phyloP scores from a whole-genome alignment of 2,888 invertebrate species.

The Cheilosia urbana region DNA sequence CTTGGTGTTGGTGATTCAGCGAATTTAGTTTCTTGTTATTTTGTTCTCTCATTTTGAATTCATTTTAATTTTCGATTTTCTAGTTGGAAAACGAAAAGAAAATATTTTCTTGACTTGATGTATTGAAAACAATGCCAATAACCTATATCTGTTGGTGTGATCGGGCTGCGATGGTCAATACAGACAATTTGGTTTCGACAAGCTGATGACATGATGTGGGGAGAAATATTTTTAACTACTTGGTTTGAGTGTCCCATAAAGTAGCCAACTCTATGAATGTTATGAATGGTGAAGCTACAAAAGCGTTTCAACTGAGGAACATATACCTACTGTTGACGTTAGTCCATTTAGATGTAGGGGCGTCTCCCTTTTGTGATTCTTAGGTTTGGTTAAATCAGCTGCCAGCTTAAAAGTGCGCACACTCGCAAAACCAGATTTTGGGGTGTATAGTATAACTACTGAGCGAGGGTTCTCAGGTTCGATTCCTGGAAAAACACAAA shows the following conservation, averaged over 20 bases:
- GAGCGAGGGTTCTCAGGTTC: no score
- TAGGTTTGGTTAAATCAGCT: no score
- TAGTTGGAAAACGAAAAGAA: background rate
- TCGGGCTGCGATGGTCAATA: background rate
- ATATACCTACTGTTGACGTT: no score
- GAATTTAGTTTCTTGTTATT: conserved; percentile 40
- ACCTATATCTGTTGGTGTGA: background rate
- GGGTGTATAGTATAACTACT: no score
- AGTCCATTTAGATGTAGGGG: no score
- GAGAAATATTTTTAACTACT: conserved; percentile 28
- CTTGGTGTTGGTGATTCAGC: conserved; percentile 65
- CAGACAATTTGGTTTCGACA: background rate
- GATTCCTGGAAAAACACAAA: no score
- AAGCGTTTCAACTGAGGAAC: no score
- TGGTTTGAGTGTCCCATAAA: conserved; percentile 36
- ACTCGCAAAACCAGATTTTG: no score
- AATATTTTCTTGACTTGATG: background rate
- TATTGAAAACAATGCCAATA: background rate
- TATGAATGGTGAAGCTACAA: background rate
- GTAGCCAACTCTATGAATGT: background rate
- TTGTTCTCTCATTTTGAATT: conserved; percentile 32
- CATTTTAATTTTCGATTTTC: conserved; percentile 20
- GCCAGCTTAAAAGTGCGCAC: no score
- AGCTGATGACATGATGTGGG: background rate
- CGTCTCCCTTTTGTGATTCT: no score